Conservation (phyloP, 1,140 invertebrate species). For the Meloidogyne floridensis region DNA sequence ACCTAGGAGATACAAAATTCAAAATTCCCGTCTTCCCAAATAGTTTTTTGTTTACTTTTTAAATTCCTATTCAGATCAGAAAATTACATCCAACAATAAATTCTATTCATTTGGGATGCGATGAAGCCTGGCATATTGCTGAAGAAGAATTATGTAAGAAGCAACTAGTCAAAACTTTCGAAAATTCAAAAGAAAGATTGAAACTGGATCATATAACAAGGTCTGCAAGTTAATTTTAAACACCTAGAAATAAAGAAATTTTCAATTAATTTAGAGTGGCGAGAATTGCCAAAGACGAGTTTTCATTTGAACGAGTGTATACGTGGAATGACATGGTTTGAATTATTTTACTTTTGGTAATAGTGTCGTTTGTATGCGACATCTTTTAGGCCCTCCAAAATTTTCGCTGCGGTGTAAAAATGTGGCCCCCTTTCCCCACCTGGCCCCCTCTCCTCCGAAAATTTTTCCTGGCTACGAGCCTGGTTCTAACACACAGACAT, state of each 20-base stretch:
- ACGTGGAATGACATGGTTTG: slow-evolving; percentile 55
- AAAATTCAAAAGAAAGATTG: slow-evolving; percentile 48
- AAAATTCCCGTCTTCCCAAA: too few species aligned
- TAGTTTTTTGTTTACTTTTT: background rate
- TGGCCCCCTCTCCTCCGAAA: too few species aligned
- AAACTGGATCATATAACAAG: slow-evolving; percentile 54
- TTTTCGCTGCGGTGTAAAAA: too few species aligned
- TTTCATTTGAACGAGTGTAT: slow-evolving; percentile 43
- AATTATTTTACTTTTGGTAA: background rate
- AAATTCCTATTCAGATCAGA: slow-evolving; percentile 62
- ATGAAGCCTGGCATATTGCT: slow-evolving; percentile 66
- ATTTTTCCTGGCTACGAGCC: too few species aligned
- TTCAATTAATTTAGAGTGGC: slow-evolving; percentile 41
- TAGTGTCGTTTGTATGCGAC: too few species aligned
- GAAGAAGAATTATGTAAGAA: slow-evolving; percentile 45
- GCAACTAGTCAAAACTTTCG: slow-evolving; percentile 25
- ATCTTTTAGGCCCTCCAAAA: too few species aligned
- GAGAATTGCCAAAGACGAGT: slow-evolving; percentile 46
- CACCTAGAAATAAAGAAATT: background rate
- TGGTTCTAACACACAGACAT: too few species aligned
- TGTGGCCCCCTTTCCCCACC: too few species aligned
- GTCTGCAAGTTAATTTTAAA: background rate
- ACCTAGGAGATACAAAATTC: too few species aligned
- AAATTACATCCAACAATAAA: slow-evolving; percentile 65
- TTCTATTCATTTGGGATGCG: slow-evolving; percentile 68